Conservation (phyloP, 2,113 vertebrate species). For the Grus americana region DNA sequence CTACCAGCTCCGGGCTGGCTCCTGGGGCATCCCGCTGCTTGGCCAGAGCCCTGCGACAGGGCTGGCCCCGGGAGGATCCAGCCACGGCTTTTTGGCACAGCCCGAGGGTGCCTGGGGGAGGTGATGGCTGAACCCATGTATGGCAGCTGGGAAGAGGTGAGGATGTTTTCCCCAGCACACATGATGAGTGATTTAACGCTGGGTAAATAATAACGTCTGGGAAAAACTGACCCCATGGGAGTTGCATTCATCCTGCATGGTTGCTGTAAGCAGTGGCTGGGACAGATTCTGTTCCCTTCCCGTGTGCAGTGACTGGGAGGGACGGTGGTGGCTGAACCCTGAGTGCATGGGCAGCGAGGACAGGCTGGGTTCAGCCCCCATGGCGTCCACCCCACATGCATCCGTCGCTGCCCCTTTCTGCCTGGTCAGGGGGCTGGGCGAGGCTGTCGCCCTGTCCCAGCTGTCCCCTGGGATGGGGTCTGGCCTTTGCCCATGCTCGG, state of each 20-base stretch:
- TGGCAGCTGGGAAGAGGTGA: neutral
- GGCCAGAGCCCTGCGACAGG: fast-evolving
- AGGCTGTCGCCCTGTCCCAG: neutral
- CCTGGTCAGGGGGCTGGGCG: neutral
- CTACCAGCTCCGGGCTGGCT: neutral
- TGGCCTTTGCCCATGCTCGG: fast-evolving
- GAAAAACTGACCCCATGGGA: neutral
- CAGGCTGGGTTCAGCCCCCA: neutral
- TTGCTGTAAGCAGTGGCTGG: neutral
- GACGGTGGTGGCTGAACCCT: fast-evolving
- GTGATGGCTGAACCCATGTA: neutral
- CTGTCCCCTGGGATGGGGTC: neutral
- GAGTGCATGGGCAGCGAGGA: neutral
- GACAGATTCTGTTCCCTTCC: too few relatives aligned
- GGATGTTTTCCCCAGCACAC: neutral
- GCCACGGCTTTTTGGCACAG: neutral
- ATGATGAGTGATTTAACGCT: neutral
- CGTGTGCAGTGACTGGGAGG: neutral
- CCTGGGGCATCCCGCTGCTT: neutral
- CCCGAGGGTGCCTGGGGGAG: neutral
- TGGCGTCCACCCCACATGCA: fast-evolving
- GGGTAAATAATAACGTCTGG: constrained; percentile 10
- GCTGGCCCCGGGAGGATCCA: neutral
- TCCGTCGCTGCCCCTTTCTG: fast-evolving
- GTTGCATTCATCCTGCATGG: neutral